These are phyloP conservation scores for Adelognathus sp. DNA, from an alignment of 2,888 invertebrate genomes.

Conservation along the genomic window DNA sequence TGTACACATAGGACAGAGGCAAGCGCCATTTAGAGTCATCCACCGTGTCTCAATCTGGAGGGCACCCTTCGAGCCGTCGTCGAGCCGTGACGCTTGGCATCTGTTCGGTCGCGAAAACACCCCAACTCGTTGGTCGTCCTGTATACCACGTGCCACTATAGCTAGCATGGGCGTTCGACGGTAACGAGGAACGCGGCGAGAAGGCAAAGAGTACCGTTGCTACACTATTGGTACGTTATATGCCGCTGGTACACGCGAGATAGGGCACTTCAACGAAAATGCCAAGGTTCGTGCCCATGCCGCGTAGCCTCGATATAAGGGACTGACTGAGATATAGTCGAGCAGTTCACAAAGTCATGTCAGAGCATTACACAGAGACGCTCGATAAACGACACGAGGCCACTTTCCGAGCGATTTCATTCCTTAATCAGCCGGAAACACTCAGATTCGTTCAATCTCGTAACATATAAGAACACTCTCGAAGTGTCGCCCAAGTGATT, in stretches of 20 bases:
- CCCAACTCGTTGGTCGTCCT: conserved; percentile 35
- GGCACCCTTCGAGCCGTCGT: conserved; percentile 77
- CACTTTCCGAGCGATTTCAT: conserved; percentile 69
- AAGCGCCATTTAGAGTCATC: conserved; percentile 80
- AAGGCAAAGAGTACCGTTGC: conserved; percentile 34
- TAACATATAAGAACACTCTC: conserved; percentile 37
- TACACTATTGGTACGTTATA: conserved; percentile 19
- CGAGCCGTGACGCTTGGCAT: conserved; percentile 81
- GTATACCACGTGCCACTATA: conserved; percentile 17
- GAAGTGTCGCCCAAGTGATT: conserved; percentile 61
- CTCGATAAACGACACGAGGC: conserved; percentile 14
- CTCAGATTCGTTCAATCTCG: conserved; percentile 40
- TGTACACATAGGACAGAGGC: conserved; percentile 64
- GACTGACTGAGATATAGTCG: conserved; percentile 40
- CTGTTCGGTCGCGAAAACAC: conserved; percentile 72
- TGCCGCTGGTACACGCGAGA: conserved; percentile 47
- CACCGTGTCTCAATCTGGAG: conserved; percentile 79
- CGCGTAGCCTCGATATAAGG: conserved; percentile 49
- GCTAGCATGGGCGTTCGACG: conserved; percentile 55
- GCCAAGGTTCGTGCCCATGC: conserved; percentile 68
- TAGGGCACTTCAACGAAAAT: conserved; percentile 65
- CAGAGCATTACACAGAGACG: conserved; percentile 23
- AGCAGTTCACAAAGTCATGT: conserved; percentile 40
- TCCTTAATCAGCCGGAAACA: conserved; percentile 66
- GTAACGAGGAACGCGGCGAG: conserved; percentile 54